Evolutionary conservation across 1,140 invertebrate species (phyloP).

Genomic region (Drosophila arizonae): DNA sequence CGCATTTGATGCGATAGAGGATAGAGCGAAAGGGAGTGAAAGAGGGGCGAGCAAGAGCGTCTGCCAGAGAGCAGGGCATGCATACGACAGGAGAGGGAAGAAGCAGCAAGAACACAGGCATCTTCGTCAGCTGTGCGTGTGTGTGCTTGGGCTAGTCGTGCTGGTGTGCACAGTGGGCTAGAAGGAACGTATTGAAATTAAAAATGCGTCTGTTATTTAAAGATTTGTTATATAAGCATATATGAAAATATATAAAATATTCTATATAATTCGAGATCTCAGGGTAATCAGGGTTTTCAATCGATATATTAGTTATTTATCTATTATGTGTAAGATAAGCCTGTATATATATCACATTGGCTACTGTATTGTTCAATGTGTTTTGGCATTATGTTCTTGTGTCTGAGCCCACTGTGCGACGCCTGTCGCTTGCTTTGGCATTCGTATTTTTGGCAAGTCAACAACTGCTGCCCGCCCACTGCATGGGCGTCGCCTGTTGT

Average conservation of each 20-base stretch:
- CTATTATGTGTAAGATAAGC: no score
- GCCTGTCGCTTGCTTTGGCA: conserved; percentile 21
- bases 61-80: conserved; percentile 12
- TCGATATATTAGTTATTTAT: neutral
- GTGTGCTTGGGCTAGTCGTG: neutral
- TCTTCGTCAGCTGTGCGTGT: conserved; percentile 50
- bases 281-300: no score
- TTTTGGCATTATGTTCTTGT: no score
- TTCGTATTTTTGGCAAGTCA: conserved; percentile 62
- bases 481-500: conserved; percentile 35
- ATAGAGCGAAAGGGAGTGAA: conserved; percentile 11
- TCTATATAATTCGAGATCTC: no score
- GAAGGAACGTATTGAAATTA: neutral
- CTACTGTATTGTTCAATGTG: no score
- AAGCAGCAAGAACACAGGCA: conserved; percentile 13
- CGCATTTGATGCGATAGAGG: conserved; percentile 2
- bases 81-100: conserved; percentile 8
- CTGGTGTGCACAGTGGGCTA: conserved; percentile 32
- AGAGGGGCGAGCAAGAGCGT: conserved; percentile 4
- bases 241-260: no score
- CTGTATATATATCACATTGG: no score
- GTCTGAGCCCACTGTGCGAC: conserved; percentile 39
- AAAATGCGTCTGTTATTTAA: no score
- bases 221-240: no score
- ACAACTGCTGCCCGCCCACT: conserved; percentile 39